phyloP scores from a whole-genome alignment of 2,113 vertebrate genomes.

The Microcebus lehilahytsara region DNA sequence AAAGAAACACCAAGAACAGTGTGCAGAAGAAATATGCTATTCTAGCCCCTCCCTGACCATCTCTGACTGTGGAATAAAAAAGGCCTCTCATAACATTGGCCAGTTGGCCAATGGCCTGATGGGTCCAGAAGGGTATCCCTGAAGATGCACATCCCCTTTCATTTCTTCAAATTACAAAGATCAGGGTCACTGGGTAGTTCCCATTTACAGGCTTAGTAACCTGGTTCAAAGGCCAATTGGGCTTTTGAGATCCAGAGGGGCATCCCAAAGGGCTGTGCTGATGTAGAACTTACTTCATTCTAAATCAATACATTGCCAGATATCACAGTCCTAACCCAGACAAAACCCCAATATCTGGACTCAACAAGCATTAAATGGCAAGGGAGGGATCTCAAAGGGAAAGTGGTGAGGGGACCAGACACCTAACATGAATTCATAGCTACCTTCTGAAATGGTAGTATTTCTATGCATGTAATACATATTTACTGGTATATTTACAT shows the following conservation, averaged over 20 bases:
- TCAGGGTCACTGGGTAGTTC: background rate
- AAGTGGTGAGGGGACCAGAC: background rate
- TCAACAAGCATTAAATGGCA: background rate
- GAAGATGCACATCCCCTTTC: background rate
- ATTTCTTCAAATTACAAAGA: conserved; percentile 27
- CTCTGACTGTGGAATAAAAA: background rate
- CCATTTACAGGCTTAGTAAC: background rate
- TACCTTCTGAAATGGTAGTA: background rate
- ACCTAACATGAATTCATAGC: background rate
- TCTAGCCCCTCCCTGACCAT: background rate
- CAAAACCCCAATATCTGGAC: background rate
- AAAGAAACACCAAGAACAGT: background rate
- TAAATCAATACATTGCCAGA: background rate
- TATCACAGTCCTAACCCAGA: background rate
- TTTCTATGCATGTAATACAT: background rate
- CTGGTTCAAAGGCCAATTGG: background rate
- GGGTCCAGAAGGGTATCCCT: background rate
- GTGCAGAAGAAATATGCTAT: background rate
- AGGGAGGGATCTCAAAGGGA: background rate
- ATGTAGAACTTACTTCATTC: conserved; percentile 37
- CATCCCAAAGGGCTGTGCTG: conserved; percentile 1
- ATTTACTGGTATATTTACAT: no score
- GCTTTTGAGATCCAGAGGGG: background rate
- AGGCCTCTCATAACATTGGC: background rate
- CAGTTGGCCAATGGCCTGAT: background rate